Conservation (phyloP, 2,888 invertebrate genomes). For the Drosophila acutilabella region DNA sequence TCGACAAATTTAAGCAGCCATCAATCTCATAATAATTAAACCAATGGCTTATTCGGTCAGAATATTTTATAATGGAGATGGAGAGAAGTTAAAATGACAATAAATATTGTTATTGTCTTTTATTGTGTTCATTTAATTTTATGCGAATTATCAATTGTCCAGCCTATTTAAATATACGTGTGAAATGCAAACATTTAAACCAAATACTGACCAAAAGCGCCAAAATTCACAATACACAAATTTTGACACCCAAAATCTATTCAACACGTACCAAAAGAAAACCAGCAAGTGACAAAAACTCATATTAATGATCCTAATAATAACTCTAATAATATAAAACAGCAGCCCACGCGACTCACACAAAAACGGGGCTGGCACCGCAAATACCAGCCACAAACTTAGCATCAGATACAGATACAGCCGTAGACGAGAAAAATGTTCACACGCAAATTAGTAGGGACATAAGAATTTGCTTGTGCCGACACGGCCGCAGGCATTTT, state of each 20-base stretch:
- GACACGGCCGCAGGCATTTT: conserved; percentile 60
- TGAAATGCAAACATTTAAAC: conserved; percentile 69
- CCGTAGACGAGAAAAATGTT: conserved; percentile 54
- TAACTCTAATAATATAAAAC: conserved; percentile 79
- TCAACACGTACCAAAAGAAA: conserved; percentile 49
- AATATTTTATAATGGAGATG: background rate
- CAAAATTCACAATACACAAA: conserved; percentile 66
- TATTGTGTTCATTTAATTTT: conserved; percentile 31
- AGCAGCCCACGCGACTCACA: conserved; percentile 71
- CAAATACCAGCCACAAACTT: conserved; percentile 4
- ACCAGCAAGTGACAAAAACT: conserved; percentile 71
- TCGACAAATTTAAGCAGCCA: too few species aligned
- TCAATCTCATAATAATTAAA: background rate
- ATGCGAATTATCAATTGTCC: conserved; percentile 68
- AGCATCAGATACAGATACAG: conserved; percentile 1
- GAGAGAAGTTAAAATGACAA: conserved; percentile 4
- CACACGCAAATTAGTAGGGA: conserved; percentile 82
- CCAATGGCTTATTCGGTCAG: background rate
- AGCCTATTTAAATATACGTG: conserved; percentile 71
- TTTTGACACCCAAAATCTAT: conserved; percentile 63
- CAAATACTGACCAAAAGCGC: conserved; percentile 51
- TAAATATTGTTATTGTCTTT: conserved; percentile 12
- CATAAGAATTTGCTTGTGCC: conserved; percentile 75
- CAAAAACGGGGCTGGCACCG: too few species aligned
- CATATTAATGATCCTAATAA: conserved; percentile 79